Evolutionary conservation across 2,113 vertebrate genomes (phyloP).

Genomic region (Thymallus thymallus): DNA sequence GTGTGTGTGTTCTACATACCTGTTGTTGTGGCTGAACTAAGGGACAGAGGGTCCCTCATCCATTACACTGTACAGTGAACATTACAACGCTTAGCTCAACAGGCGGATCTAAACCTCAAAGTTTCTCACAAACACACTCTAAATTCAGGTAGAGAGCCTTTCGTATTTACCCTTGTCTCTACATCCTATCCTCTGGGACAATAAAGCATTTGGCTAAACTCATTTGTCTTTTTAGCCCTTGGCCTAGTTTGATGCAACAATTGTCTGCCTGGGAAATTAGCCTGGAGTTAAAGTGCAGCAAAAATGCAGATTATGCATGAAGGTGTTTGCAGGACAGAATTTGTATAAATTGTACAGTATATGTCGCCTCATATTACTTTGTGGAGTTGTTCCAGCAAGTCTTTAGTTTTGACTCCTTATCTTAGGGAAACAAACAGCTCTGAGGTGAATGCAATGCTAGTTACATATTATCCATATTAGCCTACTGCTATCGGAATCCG

Average conservation of each 20-base stretch:
- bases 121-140: not conserved
- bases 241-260: not conserved
- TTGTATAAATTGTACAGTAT: not conserved
- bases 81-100: slow-evolving; percentile 2
- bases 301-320: not conserved
- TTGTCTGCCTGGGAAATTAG: not conserved
- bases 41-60: no score
- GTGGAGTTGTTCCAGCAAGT: no score
- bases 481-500: no score
- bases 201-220: no score
- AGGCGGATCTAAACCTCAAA: not conserved
- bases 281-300: not conserved
- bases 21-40: not conserved
- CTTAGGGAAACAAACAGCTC: not conserved
- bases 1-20: not conserved
- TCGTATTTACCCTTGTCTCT: not conserved
- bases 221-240: no score
- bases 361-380: not conserved
- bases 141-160: not conserved
- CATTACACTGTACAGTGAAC: not conserved
- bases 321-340: not conserved
- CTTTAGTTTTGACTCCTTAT: not conserved
- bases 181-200: no score
- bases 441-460: not conserved
- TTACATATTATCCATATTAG: no score